These are phyloP conservation scores for Spea hammondii DNA, from an alignment of 2,797 vertebrate species.

Conservation along the genomic window DNA sequence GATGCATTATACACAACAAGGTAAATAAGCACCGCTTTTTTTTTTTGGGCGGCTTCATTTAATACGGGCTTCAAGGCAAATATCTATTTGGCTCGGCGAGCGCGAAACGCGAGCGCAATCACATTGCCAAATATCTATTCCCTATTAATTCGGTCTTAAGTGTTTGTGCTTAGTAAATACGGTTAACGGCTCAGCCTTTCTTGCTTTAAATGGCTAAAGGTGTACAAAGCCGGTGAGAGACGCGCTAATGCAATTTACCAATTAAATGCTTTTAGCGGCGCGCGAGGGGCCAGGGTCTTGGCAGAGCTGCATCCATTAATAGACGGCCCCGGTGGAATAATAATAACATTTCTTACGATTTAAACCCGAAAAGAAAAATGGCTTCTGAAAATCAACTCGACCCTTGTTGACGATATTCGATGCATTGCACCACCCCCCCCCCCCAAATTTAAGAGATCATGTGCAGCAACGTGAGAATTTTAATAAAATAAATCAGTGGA, in stretches of 20 bases:
- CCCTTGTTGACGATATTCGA: too few species aligned
- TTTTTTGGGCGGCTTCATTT: too few species aligned
- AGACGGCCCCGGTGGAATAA: constrained; percentile 28
- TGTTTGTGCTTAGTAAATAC: constrained; percentile 24
- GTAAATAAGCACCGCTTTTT: too few species aligned
- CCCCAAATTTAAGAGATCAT: too few species aligned
- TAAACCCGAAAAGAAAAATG: background rate
- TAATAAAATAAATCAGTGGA: too few species aligned
- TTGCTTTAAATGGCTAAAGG: constrained; percentile 32
- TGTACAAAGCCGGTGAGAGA: constrained; percentile 37
- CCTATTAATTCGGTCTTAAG: constrained; percentile 40
- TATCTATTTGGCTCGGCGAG: too few species aligned
- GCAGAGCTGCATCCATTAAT: constrained; percentile 33
- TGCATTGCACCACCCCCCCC: too few species aligned
- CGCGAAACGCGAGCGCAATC: too few species aligned
- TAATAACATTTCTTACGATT: background rate
- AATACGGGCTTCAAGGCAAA: too few species aligned
- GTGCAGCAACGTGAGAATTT: too few species aligned
- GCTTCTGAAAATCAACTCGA: too few species aligned
- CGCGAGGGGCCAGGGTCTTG: constrained; percentile 16
- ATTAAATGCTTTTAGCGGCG: constrained; percentile 40
- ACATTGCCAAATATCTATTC: constrained; percentile 4
- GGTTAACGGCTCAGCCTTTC: background rate
- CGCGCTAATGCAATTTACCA: constrained; percentile 37
- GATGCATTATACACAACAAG: too few species aligned